Percentiles rank a stretch among this genome's conserved stretches.
Evolutionary conservation across 2,888 invertebrate genomes (phyloP).

Genomic region (Acanthacorydalis orientalis): DNA sequence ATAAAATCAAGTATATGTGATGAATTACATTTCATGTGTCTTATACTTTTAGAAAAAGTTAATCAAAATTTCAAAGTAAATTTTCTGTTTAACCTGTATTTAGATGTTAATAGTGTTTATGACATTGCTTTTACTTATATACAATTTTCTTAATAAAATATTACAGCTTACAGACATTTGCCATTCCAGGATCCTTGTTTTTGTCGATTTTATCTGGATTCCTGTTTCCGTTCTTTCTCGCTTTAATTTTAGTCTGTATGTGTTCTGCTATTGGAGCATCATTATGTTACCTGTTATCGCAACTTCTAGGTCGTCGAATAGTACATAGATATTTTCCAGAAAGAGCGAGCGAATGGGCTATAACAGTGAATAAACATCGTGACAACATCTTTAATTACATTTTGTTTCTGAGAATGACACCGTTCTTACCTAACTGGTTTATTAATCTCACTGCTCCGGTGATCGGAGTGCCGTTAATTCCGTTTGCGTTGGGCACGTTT

Average conservation of each 20-base stretch:
- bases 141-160: slow-evolving; percentile 20
- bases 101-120: no score
- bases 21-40: no score
- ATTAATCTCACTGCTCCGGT: slow-evolving; percentile 94
- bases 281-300: slow-evolving; percentile 85
- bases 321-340: slow-evolving; percentile 81
- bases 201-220: slow-evolving; percentile 94
- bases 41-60: no score
- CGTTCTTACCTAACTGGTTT: slow-evolving; percentile 98
- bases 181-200: slow-evolving; percentile 97
- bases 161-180: slow-evolving; percentile 90
- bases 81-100: no score
- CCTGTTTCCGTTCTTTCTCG: slow-evolving; percentile 83
- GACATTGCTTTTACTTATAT: neutral
- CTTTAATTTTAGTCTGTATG: slow-evolving; percentile 72
- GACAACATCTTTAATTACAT: slow-evolving; percentile 90
- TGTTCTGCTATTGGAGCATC: slow-evolving; percentile 95
- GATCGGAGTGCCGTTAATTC: slow-evolving; percentile 81
- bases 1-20: no score
- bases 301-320: slow-evolving; percentile 70
- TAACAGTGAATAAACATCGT: slow-evolving; percentile 67
- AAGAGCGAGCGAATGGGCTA: slow-evolving; percentile 69
- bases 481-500: slow-evolving; percentile 93
- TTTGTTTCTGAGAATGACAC: slow-evolving; percentile 91
- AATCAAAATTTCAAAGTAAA: no score